Conservation (phyloP, 2,113 vertebrate species). For the Salvelinus alpinus region DNA sequence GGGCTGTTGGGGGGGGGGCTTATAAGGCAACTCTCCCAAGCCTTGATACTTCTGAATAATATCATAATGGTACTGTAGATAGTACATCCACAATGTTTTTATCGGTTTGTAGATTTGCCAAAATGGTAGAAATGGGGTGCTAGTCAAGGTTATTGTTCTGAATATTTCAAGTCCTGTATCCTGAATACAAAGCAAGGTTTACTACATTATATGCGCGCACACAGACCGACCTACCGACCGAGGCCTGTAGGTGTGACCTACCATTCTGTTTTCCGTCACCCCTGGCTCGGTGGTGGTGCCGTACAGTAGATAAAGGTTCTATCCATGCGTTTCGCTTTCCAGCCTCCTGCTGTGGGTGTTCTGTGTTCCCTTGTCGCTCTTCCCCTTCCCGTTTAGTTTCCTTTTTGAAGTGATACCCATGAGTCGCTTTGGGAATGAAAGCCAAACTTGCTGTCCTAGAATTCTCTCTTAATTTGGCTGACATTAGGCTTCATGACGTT, state of each 20-base stretch:
- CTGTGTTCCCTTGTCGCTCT: conserved; percentile 26
- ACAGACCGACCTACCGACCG: not conserved
- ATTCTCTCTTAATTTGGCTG: conserved; percentile 45
- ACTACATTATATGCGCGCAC: conserved; percentile 4
- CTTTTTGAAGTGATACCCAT: conserved; percentile 28
- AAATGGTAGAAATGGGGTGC: conserved; percentile 4
- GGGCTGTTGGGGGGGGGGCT: not conserved
- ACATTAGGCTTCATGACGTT: conserved; percentile 20
- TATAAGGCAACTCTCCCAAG: not conserved
- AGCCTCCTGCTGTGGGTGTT: conserved; percentile 23
- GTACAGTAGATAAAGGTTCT: conserved; percentile 18
- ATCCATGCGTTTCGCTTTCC: conserved; percentile 31
- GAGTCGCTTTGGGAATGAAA: conserved; percentile 49
- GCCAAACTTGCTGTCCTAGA: conserved; percentile 32
- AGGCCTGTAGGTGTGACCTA: conserved; percentile 4
- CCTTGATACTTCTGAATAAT: not conserved
- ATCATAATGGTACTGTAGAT: not conserved
- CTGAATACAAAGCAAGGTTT: not conserved
- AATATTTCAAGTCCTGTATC: conserved; percentile 14
- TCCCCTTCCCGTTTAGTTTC: conserved; percentile 20
- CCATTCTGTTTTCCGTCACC: conserved; percentile 1
- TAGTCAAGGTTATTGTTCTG: not conserved
- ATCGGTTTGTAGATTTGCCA: not conserved
- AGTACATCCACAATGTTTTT: conserved; percentile 13
- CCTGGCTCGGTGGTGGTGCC: conserved; percentile 2